Base-by-base conservation (phyloP, 1,140 invertebrate species). In the Piezodorus guildinii region DNA sequence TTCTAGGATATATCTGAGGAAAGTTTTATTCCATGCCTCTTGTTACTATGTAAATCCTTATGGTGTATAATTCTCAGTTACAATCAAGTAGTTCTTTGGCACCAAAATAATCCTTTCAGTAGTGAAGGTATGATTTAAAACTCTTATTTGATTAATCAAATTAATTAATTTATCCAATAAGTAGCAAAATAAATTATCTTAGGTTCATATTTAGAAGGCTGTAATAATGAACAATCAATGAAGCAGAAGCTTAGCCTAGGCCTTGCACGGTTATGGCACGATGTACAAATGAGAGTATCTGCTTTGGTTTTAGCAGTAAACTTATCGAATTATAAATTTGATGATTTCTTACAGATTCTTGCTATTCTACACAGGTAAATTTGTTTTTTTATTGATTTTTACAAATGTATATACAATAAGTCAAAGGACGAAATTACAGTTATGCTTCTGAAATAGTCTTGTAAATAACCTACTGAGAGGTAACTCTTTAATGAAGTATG, bases 301-400 rank as follows among this genome's bases (percentile, higher is more conserved):
- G 81, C 80, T 27, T 88, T 90, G 69, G 74, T 94, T 17, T 79
- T 86, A 17, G 85, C 83, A 49, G 84, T 84, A 4, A 85, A 91
- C 70, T 74, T 94, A n/a, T 83, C 85, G 3, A 78, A 82, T 59
- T 92, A 90, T 72, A 94, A 94, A 69, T 94, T 96, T 73, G 94
- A 98, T 70, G 91, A 96, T 68, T 96, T 97, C 72, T 87, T 97
- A 45, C 85, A 91, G 72, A 86, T 96, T 60, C 74, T 98, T 30
- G 86, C 88, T 25, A 83, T 95, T 44, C 80, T 95, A 64, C 89
- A 94, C 72, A 87, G 88, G 79, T 82, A 73, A 73, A 10, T 39
- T 39, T 39, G 34, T 39, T 39, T 39, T 39, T 39, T 12, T 39
- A 12, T 39, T 39, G 12, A 1, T 39, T 39, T 30, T 30, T n/a